Conservation (phyloP, 35 echinoderm and acorn worm species). For the Antedon bifida region DNA sequence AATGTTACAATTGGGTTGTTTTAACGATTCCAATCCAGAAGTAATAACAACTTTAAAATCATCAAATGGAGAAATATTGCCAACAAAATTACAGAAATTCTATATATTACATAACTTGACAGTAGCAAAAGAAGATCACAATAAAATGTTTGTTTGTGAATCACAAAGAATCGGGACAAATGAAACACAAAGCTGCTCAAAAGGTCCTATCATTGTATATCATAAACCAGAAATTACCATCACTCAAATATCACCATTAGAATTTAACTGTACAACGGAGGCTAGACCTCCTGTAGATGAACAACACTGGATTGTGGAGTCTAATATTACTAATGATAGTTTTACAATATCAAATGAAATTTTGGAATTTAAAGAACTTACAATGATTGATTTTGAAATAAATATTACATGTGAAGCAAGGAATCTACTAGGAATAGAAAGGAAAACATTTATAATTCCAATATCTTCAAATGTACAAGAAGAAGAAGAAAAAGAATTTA, state of each 20-base stretch:
- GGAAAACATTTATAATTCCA: background rate
- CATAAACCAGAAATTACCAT: background rate
- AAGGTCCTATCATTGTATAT: background rate
- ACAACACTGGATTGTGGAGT: background rate
- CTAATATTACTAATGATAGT: background rate
- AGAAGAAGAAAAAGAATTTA: no score
- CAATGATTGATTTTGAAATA: background rate
- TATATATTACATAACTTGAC: background rate
- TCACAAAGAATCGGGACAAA: background rate
- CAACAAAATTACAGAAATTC: background rate
- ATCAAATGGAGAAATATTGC: background rate
- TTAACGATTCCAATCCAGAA: background rate
- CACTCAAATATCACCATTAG: background rate
- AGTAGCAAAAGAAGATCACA: background rate
- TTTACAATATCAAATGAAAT: background rate
- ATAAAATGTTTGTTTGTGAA: background rate
- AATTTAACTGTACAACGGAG: background rate
- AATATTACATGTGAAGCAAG: background rate
- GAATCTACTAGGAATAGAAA: background rate
- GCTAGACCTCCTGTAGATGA: background rate
- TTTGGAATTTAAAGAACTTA: background rate
- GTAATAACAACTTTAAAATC: background rate
- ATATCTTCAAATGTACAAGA: background rate
- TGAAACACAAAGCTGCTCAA: background rate
- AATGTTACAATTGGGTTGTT: background rate